Evolutionary conservation across 2,888 invertebrate species (phyloP).

Genomic region (Hyposoter didymator): DNA sequence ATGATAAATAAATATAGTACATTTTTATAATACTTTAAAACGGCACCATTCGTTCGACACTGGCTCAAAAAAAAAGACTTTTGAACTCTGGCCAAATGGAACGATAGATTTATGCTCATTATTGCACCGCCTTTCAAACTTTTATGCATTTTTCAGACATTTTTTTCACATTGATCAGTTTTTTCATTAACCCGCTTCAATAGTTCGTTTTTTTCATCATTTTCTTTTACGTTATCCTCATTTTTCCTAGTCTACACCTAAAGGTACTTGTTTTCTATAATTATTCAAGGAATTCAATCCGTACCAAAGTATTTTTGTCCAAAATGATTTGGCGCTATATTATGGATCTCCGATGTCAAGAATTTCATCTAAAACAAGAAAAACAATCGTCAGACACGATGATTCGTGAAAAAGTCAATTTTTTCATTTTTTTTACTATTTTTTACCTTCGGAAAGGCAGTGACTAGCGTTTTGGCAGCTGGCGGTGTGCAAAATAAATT

Average conservation of each 20-base stretch:
- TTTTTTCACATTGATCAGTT: background rate
- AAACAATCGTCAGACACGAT: background rate
- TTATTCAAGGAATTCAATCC: constrained; percentile 86
- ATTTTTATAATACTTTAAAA: constrained; percentile 56
- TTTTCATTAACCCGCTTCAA: constrained; percentile 36
- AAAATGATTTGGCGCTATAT: constrained; percentile 98
- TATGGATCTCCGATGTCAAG: constrained; percentile 97
- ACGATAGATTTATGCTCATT: constrained; percentile 18
- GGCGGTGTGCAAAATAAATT: constrained; percentile 98
- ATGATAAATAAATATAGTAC: constrained; percentile 48
- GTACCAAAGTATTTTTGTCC: constrained; percentile 99
- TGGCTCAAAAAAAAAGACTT: constrained; percentile 20
- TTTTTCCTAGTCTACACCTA: constrained; percentile 40
- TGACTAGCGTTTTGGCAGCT: constrained; percentile 93
- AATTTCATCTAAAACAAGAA: constrained; percentile 91
- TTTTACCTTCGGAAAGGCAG: constrained; percentile 91
- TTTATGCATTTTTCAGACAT: background rate
- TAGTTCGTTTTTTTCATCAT: constrained; percentile 53
- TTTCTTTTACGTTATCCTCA: constrained; percentile 44
- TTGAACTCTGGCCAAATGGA: background rate
- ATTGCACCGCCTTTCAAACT: constrained; percentile 18
- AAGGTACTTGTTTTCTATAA: constrained; percentile 44
- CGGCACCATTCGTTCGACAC: constrained; percentile 45
- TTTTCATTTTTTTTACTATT: background rate
- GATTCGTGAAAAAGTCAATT: background rate